Percentiles rank a stretch among this genome's conserved stretches.
Conservation (phyloP, 2,888 invertebrate species). For the Ectobius pallidus region DNA sequence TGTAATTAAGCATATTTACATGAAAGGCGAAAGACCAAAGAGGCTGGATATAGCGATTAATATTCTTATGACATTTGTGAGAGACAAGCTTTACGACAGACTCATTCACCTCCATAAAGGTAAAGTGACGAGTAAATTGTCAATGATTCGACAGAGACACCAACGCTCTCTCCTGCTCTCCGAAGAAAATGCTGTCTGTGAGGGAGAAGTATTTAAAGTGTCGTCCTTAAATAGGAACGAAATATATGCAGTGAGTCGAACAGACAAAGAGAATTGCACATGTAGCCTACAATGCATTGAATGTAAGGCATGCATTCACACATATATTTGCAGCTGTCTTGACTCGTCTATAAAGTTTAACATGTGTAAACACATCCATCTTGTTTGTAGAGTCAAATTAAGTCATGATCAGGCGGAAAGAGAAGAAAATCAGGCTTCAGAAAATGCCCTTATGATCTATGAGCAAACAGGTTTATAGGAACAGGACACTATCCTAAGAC, state of each 20-base stretch:
- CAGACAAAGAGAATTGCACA: neutral
- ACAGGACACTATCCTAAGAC: neutral
- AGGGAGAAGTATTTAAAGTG: neutral
- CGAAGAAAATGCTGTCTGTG: neutral
- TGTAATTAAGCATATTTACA: no score
- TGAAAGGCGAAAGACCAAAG: conserved; percentile 45
- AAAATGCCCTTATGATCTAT: no score
- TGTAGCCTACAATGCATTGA: conserved; percentile 2
- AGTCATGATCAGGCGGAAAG: no score
- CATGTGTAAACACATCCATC: no score
- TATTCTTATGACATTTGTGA: conserved; percentile 45
- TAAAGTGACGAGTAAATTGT: conserved; percentile 42
- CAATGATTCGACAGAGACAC: neutral
- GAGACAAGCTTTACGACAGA: conserved; percentile 46
- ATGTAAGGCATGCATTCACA: neutral
- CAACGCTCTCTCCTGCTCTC: neutral
- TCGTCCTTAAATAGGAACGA: neutral
- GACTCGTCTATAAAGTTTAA: neutral
- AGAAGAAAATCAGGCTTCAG: no score
- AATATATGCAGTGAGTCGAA: neutral
- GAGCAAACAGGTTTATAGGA: neutral
- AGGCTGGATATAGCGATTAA: conserved; percentile 44
- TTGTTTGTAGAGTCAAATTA: no score
- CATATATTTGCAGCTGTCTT: no score
- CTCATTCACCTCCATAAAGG: conserved; percentile 47